Evolutionary conservation across 2,797 vertebrate species (phyloP).

Genomic region (Centropyge bicolor): DNA sequence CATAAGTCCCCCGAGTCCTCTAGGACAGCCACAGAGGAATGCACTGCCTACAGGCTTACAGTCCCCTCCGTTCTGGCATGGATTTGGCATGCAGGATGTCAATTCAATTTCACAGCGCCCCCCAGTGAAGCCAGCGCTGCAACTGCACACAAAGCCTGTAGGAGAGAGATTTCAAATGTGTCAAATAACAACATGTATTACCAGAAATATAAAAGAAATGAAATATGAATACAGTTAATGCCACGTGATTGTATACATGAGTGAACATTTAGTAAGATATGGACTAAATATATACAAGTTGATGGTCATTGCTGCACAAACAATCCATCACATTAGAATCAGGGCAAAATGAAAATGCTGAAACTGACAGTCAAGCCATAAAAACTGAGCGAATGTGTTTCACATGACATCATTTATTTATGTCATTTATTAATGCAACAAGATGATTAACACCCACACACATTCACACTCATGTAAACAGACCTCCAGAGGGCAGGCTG

Average conservation of each 20-base stretch:
- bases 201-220: background rate
- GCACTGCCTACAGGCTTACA: conserved; percentile 89
- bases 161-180: conserved; percentile 35
- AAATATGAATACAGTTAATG: background rate
- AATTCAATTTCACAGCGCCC: conserved; percentile 93
- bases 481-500: conserved; percentile 91
- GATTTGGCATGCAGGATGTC: conserved; percentile 93
- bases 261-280: background rate
- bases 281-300: background rate
- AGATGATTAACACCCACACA: conserved; percentile 49
- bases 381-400: background rate
- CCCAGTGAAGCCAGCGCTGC: conserved; percentile 92
- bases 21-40: conserved; percentile 93
- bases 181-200: background rate
- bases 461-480: conserved; percentile 40
- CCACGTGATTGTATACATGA: background rate
- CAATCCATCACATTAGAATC: background rate
- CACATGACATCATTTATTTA: background rate
- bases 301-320: background rate
- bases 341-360: background rate
- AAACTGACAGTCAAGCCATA: background rate
- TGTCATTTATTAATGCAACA: conserved; percentile 1
- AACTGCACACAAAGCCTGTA: conserved; percentile 92
- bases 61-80: conserved; percentile 92
- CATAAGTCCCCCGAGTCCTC: conserved; percentile 91